Evolutionary conservation across 2,888 invertebrate species (phyloP).

Genomic region (Hedychridium roseum): DNA sequence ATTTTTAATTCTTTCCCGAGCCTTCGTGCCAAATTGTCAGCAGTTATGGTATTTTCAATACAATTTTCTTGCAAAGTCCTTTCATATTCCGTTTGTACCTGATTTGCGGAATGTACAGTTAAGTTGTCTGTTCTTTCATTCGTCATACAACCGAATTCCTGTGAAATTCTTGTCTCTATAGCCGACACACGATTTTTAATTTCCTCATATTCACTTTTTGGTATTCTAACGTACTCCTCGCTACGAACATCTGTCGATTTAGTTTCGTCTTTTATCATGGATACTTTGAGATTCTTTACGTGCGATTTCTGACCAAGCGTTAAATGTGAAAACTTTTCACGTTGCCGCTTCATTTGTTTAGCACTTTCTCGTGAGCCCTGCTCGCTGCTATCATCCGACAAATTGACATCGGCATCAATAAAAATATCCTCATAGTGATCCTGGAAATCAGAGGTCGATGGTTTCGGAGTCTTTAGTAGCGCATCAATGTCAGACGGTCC

Average conservation of each 20-base stretch:
- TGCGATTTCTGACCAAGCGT: no score
- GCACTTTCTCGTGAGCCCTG: conserved; percentile 32
- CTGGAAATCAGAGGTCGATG: conserved; percentile 33
- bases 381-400: conserved; percentile 52
- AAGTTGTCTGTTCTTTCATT: conserved; percentile 46
- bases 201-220: conserved; percentile 80
- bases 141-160: conserved; percentile 68
- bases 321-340: no score
- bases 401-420: conserved; percentile 54
- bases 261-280: not conserved
- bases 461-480: conserved; percentile 28
- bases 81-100: conserved; percentile 78
- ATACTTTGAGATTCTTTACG: conserved; percentile 21
- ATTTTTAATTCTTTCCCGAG: conserved; percentile 79
- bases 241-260: conserved; percentile 47
- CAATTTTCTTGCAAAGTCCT: conserved; percentile 77
- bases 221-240: conserved; percentile 75
- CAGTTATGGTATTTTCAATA: conserved; percentile 70
- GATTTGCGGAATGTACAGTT: conserved; percentile 66
- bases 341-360: no score
- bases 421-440: conserved; percentile 50
- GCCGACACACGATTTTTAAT: conserved; percentile 79
- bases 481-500: conserved; percentile 34
- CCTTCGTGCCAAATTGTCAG: conserved; percentile 76
- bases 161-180: conserved; percentile 75